Base-by-base conservation (phyloP, 2,797 vertebrate genomes). In the Acrocephalus scirpaceus region DNA sequence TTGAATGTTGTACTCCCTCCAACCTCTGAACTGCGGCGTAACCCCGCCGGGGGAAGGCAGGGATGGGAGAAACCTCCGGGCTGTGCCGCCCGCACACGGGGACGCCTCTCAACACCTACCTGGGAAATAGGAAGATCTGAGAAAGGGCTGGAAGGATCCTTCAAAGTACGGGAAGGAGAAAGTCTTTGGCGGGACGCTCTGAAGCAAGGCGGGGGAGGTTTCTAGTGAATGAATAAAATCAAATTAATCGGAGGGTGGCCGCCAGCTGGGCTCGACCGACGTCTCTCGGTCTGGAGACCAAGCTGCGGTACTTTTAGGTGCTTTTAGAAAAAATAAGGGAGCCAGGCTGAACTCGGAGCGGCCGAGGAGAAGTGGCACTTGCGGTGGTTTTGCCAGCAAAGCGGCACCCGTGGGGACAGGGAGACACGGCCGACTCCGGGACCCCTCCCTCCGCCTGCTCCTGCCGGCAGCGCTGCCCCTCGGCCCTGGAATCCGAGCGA, bases 111-210 rank as follows among this genome's bases (percentile, higher is more conserved):
- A 15, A 53, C 61, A 98, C 98, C 96, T 95, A 99, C 99, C 99
- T 98, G 99, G 98, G 89, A 99, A 99, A 91, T 98, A 99, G 5
- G 99, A 98, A 6, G 99, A 98, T 95, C 99, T 98, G 98, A 99
- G 97, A 96, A 99, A 99, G n/a, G 99, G 99, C 93, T 99, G 99
- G 88, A 99, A 98, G 61, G 98, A 98, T 47, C 98, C 98, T 58
- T 99, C 99, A 56, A 99, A 99, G 94, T 99, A 99, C 6, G 99
- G 99, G 45, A 99, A 97, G 48, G 98, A 98, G 95, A 99, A 98
- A 29, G 98, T 98, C 98, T 99, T 99, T 36, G 98, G 97, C 90
- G 98, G 98, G 65, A 98, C 84, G 65, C 94, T 98, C 90, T 98
- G 98, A 23, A 98, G 98, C 92, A 98, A 27, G 8, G 98, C 96